Conservation (phyloP, 2,888 invertebrate genomes). For the Ceramica pisi region DNA sequence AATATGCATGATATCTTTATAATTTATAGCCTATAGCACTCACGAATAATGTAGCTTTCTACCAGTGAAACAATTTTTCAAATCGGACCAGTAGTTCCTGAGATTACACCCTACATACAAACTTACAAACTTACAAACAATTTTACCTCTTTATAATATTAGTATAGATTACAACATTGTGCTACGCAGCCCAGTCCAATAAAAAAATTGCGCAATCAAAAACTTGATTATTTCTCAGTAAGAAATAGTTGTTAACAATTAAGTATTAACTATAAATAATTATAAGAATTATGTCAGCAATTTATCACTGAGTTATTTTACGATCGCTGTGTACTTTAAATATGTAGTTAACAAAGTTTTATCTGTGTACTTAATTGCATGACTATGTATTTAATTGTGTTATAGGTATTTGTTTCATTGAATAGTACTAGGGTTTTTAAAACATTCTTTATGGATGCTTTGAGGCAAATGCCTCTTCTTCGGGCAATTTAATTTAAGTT, state of each 20-base stretch:
- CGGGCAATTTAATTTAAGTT: no score
- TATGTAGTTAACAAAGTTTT: conserved; percentile 18
- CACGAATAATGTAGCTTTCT: no score
- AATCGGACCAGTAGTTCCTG: no score
- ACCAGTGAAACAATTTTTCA: no score
- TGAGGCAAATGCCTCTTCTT: not conserved
- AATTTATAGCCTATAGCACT: no score
- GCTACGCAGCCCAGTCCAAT: not conserved
- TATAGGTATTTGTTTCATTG: conserved; percentile 14
- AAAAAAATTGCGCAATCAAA: conserved; percentile 15
- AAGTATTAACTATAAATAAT: conserved; percentile 33
- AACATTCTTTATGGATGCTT: not conserved
- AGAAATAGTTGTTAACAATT: conserved; percentile 46
- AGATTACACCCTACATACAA: no score
- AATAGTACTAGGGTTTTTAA: conserved; percentile 10
- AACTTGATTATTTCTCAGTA: conserved; percentile 20
- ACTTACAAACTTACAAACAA: no score
- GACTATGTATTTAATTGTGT: conserved; percentile 22
- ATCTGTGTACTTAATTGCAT: conserved; percentile 33
- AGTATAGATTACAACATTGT: not conserved
- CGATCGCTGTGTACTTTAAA: not conserved
- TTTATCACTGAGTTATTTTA: conserved; percentile 35
- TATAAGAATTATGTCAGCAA: conserved; percentile 38
- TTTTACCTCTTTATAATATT: no score
- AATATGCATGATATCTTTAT: no score